Conservation (phyloP, 2,797 vertebrate species). For the Australoheros facetus region DNA sequence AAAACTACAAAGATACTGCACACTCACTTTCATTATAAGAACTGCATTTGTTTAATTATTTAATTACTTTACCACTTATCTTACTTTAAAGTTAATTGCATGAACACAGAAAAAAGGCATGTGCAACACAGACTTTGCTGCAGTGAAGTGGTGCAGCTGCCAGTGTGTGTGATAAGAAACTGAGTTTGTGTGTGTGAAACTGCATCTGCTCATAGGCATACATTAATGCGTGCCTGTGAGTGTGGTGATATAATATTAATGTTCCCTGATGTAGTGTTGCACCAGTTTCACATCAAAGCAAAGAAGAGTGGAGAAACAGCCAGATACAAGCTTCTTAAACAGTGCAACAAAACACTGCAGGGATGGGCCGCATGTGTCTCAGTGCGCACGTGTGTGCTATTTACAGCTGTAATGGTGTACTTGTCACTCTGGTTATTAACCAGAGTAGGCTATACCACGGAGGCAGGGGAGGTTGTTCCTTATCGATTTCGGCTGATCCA, state of each 20-base stretch:
- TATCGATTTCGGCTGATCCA: neutral
- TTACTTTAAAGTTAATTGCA: neutral
- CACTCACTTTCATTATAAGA: neutral
- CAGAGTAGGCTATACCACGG: neutral
- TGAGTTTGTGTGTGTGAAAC: slow-evolving; percentile 5
- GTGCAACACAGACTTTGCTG: slow-evolving; percentile 23
- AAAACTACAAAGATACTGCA: neutral
- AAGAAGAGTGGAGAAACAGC: slow-evolving; percentile 43
- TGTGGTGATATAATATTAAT: slow-evolving; percentile 68
- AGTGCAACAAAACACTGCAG: slow-evolving; percentile 53
- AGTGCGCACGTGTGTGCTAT: neutral
- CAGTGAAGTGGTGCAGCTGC: slow-evolving; percentile 48
- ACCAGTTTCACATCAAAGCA: slow-evolving; percentile 73
- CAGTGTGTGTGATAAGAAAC: slow-evolving; percentile 22
- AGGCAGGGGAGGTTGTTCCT: neutral
- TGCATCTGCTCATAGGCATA: slow-evolving; percentile 18
- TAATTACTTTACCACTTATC: neutral
- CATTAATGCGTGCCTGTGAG: slow-evolving; percentile 11
- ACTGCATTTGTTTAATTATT: neutral
- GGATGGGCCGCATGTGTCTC: slow-evolving; percentile 1
- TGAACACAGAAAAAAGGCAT: neutral
- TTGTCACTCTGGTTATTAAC: neutral
- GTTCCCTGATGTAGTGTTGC: slow-evolving; percentile 66
- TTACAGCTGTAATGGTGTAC: neutral
- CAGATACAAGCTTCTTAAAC: slow-evolving; percentile 60